These are phyloP conservation scores for Thalpophila matura DNA, from an alignment of 2,888 invertebrate species.

Conservation along the genomic window DNA sequence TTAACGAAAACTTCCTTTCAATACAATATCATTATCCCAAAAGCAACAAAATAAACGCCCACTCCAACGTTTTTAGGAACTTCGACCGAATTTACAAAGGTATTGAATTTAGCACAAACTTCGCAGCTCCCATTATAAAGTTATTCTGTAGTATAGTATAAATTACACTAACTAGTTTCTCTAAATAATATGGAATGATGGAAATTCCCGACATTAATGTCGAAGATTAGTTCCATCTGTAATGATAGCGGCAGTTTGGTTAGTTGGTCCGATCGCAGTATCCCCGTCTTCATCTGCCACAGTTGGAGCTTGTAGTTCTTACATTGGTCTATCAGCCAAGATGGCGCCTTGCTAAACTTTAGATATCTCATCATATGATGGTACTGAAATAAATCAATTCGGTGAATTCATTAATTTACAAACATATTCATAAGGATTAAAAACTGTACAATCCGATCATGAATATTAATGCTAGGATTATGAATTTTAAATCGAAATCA, in stretches of 20 bases:
- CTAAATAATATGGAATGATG: conserved; percentile 82
- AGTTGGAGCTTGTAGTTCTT: conserved; percentile 79
- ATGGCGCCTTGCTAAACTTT: conserved; percentile 75
- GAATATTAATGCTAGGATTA: conserved; percentile 39
- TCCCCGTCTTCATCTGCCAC: conserved; percentile 85
- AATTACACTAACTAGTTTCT: conserved; percentile 73
- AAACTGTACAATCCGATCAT: conserved; percentile 31
- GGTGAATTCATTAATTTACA: neutral
- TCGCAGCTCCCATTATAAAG: conserved; percentile 30
- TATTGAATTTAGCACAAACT: conserved; percentile 45
- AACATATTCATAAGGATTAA: conserved; percentile 35
- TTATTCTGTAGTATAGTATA: conserved; percentile 17
- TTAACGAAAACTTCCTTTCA: conserved; percentile 53
- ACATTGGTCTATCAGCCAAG: conserved; percentile 75
- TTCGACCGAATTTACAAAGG: conserved; percentile 40
- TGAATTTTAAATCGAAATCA: conserved; percentile 9
- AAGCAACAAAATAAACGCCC: conserved; percentile 43
- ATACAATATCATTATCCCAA: conserved; percentile 54
- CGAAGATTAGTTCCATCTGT: conserved; percentile 87
- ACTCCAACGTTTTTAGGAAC: conserved; percentile 41
- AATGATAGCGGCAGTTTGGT: conserved; percentile 79
- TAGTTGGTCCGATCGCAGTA: conserved; percentile 76
- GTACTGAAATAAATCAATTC: conserved; percentile 71
- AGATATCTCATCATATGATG: conserved; percentile 83
- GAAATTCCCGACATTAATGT: conserved; percentile 84